These are phyloP conservation scores for Siphamia tubifer DNA, from an alignment of 2,113 vertebrate species.

Conservation along the genomic window DNA sequence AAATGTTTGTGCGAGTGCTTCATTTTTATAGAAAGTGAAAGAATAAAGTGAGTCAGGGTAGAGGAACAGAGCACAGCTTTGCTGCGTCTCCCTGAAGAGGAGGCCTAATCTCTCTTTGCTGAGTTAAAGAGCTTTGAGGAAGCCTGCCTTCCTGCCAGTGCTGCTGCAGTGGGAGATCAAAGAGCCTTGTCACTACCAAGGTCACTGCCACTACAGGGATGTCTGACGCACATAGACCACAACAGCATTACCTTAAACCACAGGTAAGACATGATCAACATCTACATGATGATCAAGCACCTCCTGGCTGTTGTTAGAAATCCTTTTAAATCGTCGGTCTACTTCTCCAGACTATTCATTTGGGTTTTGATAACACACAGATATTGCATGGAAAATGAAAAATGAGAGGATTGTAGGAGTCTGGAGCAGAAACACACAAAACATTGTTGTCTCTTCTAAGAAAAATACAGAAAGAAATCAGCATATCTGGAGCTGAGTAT, in stretches of 20 bases:
- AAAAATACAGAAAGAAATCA: neutral
- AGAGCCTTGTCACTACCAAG: conserved; percentile 66
- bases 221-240: conserved; percentile 18
- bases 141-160: conserved; percentile 60
- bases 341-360: neutral
- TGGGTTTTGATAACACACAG: neutral
- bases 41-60: conserved; percentile 34
- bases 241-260: conserved; percentile 2
- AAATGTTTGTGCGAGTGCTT: neutral
- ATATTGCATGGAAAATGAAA: too few relatives aligned
- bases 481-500: neutral
- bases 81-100: conserved; percentile 51
- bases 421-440: neutral
- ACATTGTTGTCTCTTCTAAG: neutral
- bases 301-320: neutral
- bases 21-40: conserved; percentile 29
- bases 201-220: conserved; percentile 61
- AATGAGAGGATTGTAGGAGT: too few relatives aligned
- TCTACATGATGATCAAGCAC: neutral
- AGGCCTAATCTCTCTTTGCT: conserved; percentile 69
- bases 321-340: neutral
- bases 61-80: conserved; percentile 28
- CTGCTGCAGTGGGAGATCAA: conserved; percentile 66
- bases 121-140: conserved; percentile 75
- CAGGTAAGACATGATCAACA: neutral